Evolutionary conservation across 2,113 vertebrate genomes (phyloP), one percentile per base, ranked within the genome.

Genomic region (Clarias gariepinus): DNA sequence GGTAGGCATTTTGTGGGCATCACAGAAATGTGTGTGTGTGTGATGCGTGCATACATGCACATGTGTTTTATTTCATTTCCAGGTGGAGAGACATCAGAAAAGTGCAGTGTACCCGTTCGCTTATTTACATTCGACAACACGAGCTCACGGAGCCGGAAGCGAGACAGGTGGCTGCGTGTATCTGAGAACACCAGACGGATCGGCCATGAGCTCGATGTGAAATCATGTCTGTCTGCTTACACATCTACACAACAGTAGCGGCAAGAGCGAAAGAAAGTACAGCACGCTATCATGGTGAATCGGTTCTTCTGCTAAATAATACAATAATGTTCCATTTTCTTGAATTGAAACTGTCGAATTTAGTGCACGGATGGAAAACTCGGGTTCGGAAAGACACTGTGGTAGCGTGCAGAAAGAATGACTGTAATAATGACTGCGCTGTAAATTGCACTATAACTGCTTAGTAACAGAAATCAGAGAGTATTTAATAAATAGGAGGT

Each of bases 91-190:
- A 94, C 92, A 94, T 95, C 93, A 95, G 91, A 89, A 86, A 92
- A 94, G 90, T 92, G 88, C 81, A 89, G 89, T 80, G 77, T 95
- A 92, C 94, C 94, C 94, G 95, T 97, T 96, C 96, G 94, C 95
- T 95, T 96, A 96, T 96, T 97, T 96, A 96, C 95, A 97, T 96
- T 94, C 95, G 95, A 94, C 94, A 96, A 93, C 90, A 93, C 93
- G 94, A 93, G 93, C 94, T 92, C 84, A 86, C 90, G 33, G 87
- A 91, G 95, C 93, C 91, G 92, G 91, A 94, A 94, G 92, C 92
- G 94, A 95, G 95, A 95, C 93, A 92, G 91, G 92, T 91, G 91
- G 94, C 25, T 90, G 94, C 95, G 93, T 96, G 94, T 96, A 96
- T 96, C 95, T 95, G 95, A 94, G 94, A 96, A 96, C 94, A 95